Evolutionary conservation across 2,113 vertebrate genomes (phyloP).

Genomic region (Pseudopipra pipra): DNA sequence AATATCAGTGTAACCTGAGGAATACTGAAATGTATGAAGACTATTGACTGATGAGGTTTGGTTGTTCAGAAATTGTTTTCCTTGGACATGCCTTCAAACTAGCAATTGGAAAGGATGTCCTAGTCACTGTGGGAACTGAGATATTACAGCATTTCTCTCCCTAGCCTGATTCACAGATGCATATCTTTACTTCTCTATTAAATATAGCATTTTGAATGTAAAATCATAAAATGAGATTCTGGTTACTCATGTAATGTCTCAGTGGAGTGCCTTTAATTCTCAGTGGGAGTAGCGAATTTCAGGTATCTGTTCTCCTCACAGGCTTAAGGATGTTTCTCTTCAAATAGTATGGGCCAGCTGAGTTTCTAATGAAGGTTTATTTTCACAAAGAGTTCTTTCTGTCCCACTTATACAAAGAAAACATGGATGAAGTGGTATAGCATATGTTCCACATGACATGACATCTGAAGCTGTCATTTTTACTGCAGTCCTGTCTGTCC

Average conservation of each 20-base stretch:
- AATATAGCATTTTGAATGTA: background rate
- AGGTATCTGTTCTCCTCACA: background rate
- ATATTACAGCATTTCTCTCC: background rate
- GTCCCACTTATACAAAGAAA: background rate
- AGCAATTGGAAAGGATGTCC: background rate
- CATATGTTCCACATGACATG: background rate
- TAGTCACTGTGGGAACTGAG: background rate
- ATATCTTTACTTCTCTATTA: background rate
- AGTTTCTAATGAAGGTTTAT: background rate
- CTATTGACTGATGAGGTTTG: background rate
- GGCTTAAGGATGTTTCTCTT: background rate
- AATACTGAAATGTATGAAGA: background rate
- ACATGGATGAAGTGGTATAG: background rate
- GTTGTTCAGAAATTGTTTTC: background rate
- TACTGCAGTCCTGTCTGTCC: background rate
- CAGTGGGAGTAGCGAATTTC: background rate
- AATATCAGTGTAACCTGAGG: background rate
- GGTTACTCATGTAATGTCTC: background rate
- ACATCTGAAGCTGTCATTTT: background rate
- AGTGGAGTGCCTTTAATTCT: background rate
- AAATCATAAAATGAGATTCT: background rate
- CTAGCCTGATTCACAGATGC: background rate
- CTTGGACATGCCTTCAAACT: background rate
- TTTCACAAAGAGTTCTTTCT: background rate
- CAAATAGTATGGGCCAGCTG: background rate